These are phyloP conservation scores for Bombus sylvicola DNA, from an alignment of 1,140 invertebrate species.

Conservation along the genomic window DNA sequence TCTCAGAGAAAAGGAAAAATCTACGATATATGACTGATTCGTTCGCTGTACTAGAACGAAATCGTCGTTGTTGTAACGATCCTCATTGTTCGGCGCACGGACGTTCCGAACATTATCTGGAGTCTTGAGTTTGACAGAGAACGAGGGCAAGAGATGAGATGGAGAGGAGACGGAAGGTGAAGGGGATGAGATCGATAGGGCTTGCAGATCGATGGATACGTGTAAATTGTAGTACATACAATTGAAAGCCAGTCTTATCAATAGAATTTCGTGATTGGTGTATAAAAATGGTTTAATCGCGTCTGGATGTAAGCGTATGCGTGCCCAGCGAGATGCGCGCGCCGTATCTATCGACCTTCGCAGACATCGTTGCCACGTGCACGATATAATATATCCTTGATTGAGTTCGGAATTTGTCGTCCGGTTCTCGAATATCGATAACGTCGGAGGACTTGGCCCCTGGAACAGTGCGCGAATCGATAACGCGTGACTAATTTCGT, in stretches of 20 bases:
- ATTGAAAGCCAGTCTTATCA: neutral
- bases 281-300: neutral
- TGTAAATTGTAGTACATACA: no score
- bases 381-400: constrained; percentile 28
- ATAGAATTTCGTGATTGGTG: neutral
- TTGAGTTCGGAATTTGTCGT: constrained; percentile 6
- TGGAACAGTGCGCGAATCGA: neutral
- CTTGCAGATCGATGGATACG: no score
- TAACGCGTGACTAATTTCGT: neutral
- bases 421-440: neutral
- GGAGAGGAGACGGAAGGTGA: neutral
- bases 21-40: no score
- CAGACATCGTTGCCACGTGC: constrained; percentile 39
- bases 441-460: neutral
- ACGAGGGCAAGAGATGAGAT: neutral
- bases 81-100: neutral
- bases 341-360: constrained; percentile 49
- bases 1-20: neutral
- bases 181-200: neutral
- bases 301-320: neutral
- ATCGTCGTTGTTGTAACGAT: no score
- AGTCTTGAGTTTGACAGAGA: no score
- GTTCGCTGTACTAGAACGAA: no score
- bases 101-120: no score
- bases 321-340: constrained; percentile 36